Base-by-base conservation (phyloP, 2,797 vertebrate species). In the Chaunax sp. region DNA sequence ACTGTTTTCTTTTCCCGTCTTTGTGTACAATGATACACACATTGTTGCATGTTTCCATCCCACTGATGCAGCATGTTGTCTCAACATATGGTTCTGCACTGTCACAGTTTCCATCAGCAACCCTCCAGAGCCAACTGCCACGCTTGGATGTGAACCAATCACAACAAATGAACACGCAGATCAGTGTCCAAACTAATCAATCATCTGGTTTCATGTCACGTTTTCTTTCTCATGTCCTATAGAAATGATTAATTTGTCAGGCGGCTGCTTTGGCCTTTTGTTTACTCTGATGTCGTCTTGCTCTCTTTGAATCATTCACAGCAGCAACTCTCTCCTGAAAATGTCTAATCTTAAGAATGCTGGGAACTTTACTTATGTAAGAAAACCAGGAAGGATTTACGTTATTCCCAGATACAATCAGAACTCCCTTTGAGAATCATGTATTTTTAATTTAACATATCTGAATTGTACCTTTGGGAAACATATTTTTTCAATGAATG, bases 51-150 rank as follows among this genome's bases (percentile, higher is more conserved):
- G 61, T 87, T 80, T 72, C 71, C 62, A 47, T 70, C 60, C 69
- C 78, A n/a, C n/a, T n/a, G n/a, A 68, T 67, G 19, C 81, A 81
- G 87, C 80, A 55, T 68, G 73, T 77, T 78, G 66, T 77, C 74
- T 78, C 71, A 74, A 80, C 90, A 89, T 92, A 90, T 88, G 90
- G 89, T 57, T 69, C 64, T 79, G 80, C 72, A 65, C 83, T 86
- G 61, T 86, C 61, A 54, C 2, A 23, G 53, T 25, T 53, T 60
- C 44, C 49, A 12, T 58, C 61, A 79, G 57, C 65, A 69, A 43
- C 46, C 61, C 51, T 72, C 56, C 45, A 65, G 40, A 78, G 67
- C 82, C 85, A 88, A 88, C 82, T 79, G 85, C 72, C 76, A 62
- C 7, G 65, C 59, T 80, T 80, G 84, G 79, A 81, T 62, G 57